Evolutionary conservation across 2,113 vertebrate species (phyloP).

Genomic region (Australoheros scitulus): DNA sequence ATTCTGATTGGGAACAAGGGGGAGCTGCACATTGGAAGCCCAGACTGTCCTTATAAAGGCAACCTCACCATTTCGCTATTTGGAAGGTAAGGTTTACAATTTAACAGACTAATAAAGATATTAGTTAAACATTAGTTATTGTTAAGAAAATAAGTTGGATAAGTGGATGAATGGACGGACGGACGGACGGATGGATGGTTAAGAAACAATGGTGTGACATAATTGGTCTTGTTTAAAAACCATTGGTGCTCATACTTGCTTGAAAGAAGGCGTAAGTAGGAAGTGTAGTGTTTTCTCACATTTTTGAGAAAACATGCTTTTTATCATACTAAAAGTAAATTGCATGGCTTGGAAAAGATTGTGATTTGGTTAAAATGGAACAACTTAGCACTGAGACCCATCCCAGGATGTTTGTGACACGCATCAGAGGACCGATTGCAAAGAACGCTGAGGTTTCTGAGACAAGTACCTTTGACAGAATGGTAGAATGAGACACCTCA

Average conservation of each 20-base stretch:
- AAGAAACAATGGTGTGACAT: no score
- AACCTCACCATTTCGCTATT: conserved; percentile 88
- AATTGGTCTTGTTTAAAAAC: neutral
- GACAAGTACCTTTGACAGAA: no score
- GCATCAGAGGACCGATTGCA: neutral
- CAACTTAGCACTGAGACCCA: neutral
- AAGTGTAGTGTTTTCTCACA: neutral
- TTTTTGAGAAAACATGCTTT: no score
- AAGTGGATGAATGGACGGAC: neutral
- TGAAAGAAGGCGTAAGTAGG: neutral
- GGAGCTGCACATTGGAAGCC: conserved; percentile 89
- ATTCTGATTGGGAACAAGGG: conserved; percentile 90
- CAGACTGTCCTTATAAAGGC: conserved; percentile 90
- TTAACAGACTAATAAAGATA: neutral
- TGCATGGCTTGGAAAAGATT: neutral
- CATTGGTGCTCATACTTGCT: neutral
- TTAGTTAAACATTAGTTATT: neutral
- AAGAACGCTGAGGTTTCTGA: no score
- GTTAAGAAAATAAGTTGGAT: neutral
- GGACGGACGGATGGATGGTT: no score
- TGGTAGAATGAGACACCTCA: no score
- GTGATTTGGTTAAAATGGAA: neutral
- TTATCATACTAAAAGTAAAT: neutral
- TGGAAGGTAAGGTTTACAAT: conserved; percentile 83
- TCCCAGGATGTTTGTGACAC: neutral